Evolutionary conservation across 2,797 vertebrate species (phyloP).

Genomic region (Silurus lanzhouensis): DNA sequence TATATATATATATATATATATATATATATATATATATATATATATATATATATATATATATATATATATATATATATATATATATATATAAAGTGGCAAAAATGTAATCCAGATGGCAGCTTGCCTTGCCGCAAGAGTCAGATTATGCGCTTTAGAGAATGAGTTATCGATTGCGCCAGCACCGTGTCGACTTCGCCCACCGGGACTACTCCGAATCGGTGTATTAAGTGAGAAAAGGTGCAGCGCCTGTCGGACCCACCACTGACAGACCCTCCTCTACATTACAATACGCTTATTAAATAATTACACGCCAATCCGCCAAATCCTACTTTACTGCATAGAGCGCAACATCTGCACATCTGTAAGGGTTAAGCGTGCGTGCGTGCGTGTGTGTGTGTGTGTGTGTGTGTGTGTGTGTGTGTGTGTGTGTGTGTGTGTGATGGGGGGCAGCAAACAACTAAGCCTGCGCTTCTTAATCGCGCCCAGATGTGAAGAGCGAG

Average conservation of each 20-base stretch:
- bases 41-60: conserved; percentile 41
- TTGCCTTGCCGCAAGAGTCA: conserved; percentile 53
- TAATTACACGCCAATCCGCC: conserved; percentile 55
- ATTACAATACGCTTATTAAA: conserved; percentile 58
- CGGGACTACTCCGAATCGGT: conserved; percentile 53
- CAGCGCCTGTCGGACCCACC: conserved; percentile 59
- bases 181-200: conserved; percentile 2
- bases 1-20: conserved; percentile 46
- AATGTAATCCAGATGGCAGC: conserved; percentile 58
- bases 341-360: conserved; percentile 50
- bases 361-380: conserved; percentile 28
- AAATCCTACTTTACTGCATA: conserved; percentile 60
- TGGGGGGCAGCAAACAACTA: conserved; percentile 21
- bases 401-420: too few species aligned
- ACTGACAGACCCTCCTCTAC: conserved; percentile 56
- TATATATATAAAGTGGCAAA: conserved; percentile 1
- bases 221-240: conserved; percentile 78
- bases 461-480: conserved; percentile 54
- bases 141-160: conserved; percentile 66
- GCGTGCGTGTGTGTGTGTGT: neutral
- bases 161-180: conserved; percentile 63
- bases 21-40: neutral
- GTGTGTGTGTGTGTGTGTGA: too few species aligned
- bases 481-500: conserved; percentile 71
- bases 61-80: conserved; percentile 52